A percentile compares a stretch with the other conserved stretches of the same genome.
Conservation (phyloP, 2,113 vertebrate genomes). For the Amphilophus citrinellus region DNA sequence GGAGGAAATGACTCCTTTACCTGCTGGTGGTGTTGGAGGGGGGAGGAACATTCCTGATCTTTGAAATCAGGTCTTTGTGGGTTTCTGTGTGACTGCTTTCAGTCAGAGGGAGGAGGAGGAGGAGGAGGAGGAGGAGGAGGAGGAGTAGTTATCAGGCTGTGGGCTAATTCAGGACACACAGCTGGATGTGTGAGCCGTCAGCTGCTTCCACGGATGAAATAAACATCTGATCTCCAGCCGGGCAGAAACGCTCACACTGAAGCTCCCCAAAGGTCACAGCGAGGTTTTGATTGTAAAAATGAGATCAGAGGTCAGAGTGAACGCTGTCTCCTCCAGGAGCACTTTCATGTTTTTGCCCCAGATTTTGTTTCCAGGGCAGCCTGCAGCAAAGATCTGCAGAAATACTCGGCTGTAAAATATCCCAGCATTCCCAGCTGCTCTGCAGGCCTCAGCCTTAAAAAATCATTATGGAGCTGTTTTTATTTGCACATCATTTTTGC, state of each 20-base stretch:
- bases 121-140: neutral
- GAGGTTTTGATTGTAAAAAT: no score
- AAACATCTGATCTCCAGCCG: constrained; percentile 9
- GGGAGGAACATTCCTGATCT: constrained; percentile 59
- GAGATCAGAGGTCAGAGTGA: no score
- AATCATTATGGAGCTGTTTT: neutral
- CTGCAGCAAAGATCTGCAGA: neutral
- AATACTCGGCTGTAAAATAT: neutral
- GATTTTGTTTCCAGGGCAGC: neutral
- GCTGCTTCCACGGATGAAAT: constrained; percentile 31
- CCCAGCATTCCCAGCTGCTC: neutral
- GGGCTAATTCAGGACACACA: constrained; percentile 55
- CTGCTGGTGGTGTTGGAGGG: constrained; percentile 38
- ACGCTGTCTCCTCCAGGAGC: no score
- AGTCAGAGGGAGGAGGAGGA: neutral
- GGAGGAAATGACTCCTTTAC: constrained; percentile 40
- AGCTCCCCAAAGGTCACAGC: neutral
- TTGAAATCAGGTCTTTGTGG: constrained; percentile 44
- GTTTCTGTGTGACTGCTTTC: constrained; percentile 17
- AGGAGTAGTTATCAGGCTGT: constrained; percentile 33
- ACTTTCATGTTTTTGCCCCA: no score
- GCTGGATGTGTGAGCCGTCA: constrained; percentile 26
- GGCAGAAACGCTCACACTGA: neutral
- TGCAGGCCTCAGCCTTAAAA: neutral
- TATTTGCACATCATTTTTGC: neutral